Evolutionary conservation across 2,797 vertebrate species (phyloP), one percentile per base, ranked within the genome.

Genomic region (Lithobates pipiens): DNA sequence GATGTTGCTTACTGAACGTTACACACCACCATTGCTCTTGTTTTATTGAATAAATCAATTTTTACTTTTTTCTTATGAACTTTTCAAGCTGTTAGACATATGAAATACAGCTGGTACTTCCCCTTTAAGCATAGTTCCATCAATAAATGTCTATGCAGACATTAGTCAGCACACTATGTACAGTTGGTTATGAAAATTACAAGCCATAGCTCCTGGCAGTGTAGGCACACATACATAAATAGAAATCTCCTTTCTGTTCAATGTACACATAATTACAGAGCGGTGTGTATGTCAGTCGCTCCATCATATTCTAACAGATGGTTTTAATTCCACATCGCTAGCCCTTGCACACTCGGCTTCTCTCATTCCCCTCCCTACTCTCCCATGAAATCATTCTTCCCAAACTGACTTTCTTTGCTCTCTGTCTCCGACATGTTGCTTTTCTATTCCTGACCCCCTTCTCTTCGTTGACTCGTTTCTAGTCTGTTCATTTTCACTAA

Each of bases 251-350:
- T 39, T 76, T 34, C 36, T 78, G 75, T n/a, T 39, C 61, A 34
- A 25, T 77, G 69, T 42, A 44, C 34, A 57, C 75, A 87, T 82
- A 76, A 32, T 29, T 21, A 61, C 46, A 63, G 50, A 36, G 25
- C 44, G 54, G n/a, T 50, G 71, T 42, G 74, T 63, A 46, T 39
- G 39, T 54, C 42, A 29, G 77, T 50, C 61, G 50, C 34, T 81
- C 72, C 34, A 61, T 76, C 73, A 76, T 76, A 68, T 57, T 54
- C 67, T 46, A 76, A 76, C 84, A 81, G 44, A 81, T 86, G 73
- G 54, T 81, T 86, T 76, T 76, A 70, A 81, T 86, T 81, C 34
- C 61, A 54, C 61, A 39, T 50, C 42, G 10, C 50, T 44, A 46
- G 54, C 29, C 44, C 25, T 46, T 18, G 10, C 34, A 80, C 29